Evolutionary conservation across 2,888 invertebrate species (phyloP).

Genomic region (Cerceris ruficornis): DNA sequence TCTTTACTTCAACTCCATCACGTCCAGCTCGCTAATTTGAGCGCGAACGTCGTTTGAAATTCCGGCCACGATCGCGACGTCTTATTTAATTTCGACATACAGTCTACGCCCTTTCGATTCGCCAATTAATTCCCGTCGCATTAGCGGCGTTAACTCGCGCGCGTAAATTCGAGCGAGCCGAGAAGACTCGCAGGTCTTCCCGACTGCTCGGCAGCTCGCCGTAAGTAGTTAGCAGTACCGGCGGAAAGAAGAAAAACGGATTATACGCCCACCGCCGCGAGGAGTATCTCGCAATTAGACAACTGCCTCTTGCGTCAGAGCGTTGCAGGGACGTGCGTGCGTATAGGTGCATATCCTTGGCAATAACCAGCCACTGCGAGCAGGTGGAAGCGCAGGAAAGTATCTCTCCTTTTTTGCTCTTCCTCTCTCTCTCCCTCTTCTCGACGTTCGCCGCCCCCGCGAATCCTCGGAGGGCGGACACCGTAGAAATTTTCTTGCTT

Average conservation of each 20-base stretch:
- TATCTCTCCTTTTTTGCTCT: conserved; percentile 23
- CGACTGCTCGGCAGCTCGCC: background rate
- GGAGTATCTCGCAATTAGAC: conserved; percentile 50
- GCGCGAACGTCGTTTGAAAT: too few relatives aligned
- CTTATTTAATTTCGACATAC: too few relatives aligned
- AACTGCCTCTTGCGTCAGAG: conserved; percentile 39
- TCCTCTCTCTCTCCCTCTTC: background rate
- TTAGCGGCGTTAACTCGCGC: background rate
- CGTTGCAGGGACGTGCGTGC: background rate
- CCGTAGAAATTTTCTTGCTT: conserved; percentile 12
- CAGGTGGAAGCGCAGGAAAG: conserved; percentile 45
- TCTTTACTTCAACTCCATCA: too few relatives aligned
- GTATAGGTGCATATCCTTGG: conserved; percentile 5
- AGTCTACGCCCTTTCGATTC: background rate
- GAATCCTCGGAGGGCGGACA: conserved; percentile 14
- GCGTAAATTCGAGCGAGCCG: background rate
- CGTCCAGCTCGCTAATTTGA: too few relatives aligned
- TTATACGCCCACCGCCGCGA: conserved; percentile 43
- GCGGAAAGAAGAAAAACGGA: conserved; percentile 42
- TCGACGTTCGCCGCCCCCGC: conserved; percentile 1
- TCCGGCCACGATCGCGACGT: too few relatives aligned
- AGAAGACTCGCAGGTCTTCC: background rate
- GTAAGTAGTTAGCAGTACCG: conserved; percentile 18
- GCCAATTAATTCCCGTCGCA: background rate
- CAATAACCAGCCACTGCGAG: conserved; percentile 35